Percentiles rank a stretch among this genome's conserved stretches.
Evolutionary conservation across 2,888 invertebrate genomes (phyloP).

Genomic region (Latheticus oryzae): DNA sequence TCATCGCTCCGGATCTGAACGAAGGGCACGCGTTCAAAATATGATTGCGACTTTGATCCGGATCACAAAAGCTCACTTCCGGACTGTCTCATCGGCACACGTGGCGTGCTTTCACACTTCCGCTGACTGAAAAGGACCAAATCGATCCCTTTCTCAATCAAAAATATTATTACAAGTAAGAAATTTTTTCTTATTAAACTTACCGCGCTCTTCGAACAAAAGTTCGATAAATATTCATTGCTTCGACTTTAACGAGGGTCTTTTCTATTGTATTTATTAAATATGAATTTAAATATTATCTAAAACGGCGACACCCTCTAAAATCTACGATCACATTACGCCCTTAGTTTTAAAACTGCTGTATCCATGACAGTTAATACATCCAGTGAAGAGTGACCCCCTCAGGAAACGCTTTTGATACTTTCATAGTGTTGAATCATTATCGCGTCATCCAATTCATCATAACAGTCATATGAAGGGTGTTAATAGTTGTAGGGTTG

Average conservation of each 20-base stretch:
- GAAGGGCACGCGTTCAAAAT: constrained; percentile 52
- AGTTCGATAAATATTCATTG: constrained; percentile 61
- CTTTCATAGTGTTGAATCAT: constrained; percentile 62
- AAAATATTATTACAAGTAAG: too few relatives aligned
- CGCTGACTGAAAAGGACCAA: constrained; percentile 41
- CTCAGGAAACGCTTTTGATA: constrained; percentile 61
- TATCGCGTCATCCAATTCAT: constrained; percentile 63
- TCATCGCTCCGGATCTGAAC: constrained; percentile 38
- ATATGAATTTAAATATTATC: constrained; percentile 63
- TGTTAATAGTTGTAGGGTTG: constrained; percentile 59
- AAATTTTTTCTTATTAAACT: too few relatives aligned
- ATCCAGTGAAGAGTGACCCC: constrained; percentile 50
- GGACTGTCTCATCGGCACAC: constrained; percentile 61
- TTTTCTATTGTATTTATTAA: constrained; percentile 58
- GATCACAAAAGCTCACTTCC: constrained; percentile 61
- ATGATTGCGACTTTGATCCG: constrained; percentile 59
- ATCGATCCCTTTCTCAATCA: too few relatives aligned
- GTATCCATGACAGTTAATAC: constrained; percentile 65
- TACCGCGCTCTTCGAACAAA: too few relatives aligned
- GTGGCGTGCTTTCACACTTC: constrained; percentile 62
- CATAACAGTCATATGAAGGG: constrained; percentile 62
- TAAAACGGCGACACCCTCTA: constrained; percentile 57
- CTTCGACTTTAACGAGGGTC: constrained; percentile 50
- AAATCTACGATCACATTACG: constrained; percentile 55
- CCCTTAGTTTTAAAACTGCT: constrained; percentile 60